Percentiles rank a stretch among this genome's conserved stretches.
phyloP scores from a whole-genome alignment of 2,797 vertebrate genomes.

The Trematomus bernacchii region DNA sequence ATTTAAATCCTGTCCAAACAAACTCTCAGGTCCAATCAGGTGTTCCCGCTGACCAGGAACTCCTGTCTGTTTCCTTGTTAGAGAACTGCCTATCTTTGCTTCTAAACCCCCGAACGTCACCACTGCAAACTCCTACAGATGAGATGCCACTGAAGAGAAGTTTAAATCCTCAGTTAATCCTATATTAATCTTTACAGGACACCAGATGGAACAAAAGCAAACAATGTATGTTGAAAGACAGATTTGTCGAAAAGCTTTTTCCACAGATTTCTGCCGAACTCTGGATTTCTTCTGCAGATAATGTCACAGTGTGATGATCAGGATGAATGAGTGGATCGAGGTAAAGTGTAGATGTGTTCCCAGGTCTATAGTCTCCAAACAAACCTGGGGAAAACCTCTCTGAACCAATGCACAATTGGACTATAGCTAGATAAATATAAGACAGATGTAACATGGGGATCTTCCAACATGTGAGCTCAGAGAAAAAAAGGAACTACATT shows the following conservation, averaged over 20 bases:
- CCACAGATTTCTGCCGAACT: neutral
- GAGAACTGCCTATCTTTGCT: neutral
- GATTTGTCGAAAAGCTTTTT: conserved; percentile 14
- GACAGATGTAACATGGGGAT: too few relatives aligned
- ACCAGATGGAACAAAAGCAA: conserved; percentile 31
- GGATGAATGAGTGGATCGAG: neutral
- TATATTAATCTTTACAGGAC: conserved; percentile 5
- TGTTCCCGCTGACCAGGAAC: neutral
- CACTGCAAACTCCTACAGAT: conserved; percentile 10
- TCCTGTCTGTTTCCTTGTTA: neutral
- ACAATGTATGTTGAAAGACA: conserved; percentile 7
- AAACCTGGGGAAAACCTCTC: neutral
- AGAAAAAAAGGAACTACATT: too few relatives aligned
- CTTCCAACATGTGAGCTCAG: too few relatives aligned
- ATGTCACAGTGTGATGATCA: neutral
- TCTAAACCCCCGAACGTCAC: neutral
- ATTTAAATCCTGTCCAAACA: neutral
- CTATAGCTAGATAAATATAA: neutral
- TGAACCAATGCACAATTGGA: neutral
- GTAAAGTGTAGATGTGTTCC: neutral
- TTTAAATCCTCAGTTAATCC: conserved; percentile 24
- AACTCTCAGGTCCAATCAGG: conserved; percentile 9
- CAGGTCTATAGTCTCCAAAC: neutral
- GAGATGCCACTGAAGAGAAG: conserved; percentile 9
- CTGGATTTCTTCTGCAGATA: neutral